These are phyloP conservation scores for Puntigrus tetrazona DNA, from an alignment of 2,113 vertebrate genomes.

Conservation along the genomic window DNA sequence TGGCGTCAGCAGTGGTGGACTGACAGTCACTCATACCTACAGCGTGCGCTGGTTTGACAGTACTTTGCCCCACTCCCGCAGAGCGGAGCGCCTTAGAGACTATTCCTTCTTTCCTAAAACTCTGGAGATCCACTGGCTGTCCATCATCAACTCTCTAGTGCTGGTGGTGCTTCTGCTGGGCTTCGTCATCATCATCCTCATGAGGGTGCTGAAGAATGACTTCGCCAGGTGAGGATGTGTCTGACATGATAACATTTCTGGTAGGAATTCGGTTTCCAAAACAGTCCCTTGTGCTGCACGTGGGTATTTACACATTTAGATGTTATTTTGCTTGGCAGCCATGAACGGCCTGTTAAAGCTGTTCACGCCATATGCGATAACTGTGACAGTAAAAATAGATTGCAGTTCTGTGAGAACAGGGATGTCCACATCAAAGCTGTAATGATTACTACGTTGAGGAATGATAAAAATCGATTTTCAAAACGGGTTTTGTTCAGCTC, in stretches of 20 bases:
- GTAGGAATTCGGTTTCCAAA: no score
- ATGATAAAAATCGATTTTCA: no score
- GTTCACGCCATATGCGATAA: no score
- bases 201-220: slow-evolving; percentile 91
- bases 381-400: no score
- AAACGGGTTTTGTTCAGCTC: no score
- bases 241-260: not conserved
- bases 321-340: not conserved
- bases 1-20: slow-evolving; percentile 65
- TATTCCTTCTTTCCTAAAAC: slow-evolving; percentile 89
- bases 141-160: slow-evolving; percentile 92
- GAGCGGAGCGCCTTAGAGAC: slow-evolving; percentile 82
- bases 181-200: slow-evolving; percentile 92
- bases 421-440: no score
- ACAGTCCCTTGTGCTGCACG: no score
- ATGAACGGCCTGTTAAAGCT: not conserved
- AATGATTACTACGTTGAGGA: no score
- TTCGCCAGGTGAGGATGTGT: slow-evolving; percentile 77
- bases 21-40: slow-evolving; percentile 83
- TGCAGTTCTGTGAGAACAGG: no score
- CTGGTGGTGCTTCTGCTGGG: slow-evolving; percentile 89
- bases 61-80: slow-evolving; percentile 68
- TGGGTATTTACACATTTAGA: no score
- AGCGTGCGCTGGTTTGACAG: slow-evolving; percentile 89
- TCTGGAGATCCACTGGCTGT: slow-evolving; percentile 92